Evolutionary conservation across 2,888 invertebrate species (phyloP).

Genomic region (Meloe dianella): DNA sequence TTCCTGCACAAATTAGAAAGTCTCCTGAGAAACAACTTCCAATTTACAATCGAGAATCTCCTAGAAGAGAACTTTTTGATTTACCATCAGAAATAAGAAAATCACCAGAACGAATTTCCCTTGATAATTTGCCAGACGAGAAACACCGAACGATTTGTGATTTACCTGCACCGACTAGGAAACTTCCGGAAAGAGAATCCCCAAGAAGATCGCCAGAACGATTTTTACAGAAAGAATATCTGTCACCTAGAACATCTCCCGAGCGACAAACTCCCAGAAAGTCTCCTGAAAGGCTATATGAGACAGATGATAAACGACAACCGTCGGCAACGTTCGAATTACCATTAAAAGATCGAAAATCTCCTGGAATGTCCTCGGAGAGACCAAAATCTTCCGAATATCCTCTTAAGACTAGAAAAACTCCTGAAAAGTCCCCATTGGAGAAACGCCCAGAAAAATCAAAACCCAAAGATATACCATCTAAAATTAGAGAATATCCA

Average conservation of each 20-base stretch:
- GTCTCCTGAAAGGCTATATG: constrained; percentile 9
- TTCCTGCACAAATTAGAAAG: constrained; percentile 29
- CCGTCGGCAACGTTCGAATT: constrained; percentile 38
- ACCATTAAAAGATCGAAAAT: constrained; percentile 39
- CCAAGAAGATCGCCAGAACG: constrained; percentile 1
- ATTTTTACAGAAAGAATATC: constrained; percentile 25
- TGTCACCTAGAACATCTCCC: constrained; percentile 7
- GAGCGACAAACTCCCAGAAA: neutral
- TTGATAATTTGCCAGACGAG: constrained; percentile 23
- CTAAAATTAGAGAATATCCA: constrained; percentile 35
- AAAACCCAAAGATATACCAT: constrained; percentile 27
- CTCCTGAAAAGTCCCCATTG: constrained; percentile 35
- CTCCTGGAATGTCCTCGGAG: constrained; percentile 36
- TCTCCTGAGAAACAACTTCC: constrained; percentile 24
- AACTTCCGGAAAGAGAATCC: constrained; percentile 27
- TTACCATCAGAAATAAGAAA: constrained; percentile 19
- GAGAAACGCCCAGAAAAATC: constrained; percentile 35
- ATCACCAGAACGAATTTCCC: constrained; percentile 24
- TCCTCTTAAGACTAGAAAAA: constrained; percentile 39
- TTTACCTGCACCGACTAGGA: constrained; percentile 19
- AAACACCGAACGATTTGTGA: constrained; percentile 10
- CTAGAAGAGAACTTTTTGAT: constrained; percentile 22
- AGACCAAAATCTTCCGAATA: constrained; percentile 37
- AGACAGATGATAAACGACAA: neutral
- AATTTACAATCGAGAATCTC: constrained; percentile 15